Evolutionary conservation across 2,888 invertebrate genomes (phyloP), one percentile per base, ranked within the genome.

Genomic region (Lathronympha strigana): DNA sequence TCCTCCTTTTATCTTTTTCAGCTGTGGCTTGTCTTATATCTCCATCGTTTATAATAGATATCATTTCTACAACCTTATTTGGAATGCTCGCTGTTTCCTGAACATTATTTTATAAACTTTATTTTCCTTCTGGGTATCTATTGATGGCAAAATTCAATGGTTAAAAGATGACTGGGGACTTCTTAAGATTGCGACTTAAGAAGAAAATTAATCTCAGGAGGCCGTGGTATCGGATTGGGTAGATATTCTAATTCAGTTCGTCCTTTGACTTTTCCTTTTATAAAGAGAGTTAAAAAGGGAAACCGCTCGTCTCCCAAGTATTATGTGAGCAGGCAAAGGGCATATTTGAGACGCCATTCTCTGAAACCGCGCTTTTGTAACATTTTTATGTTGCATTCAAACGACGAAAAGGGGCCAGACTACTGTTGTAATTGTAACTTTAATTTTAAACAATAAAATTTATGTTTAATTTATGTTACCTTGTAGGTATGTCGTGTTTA

Each of bases 261-360:
- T 72, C 69, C 66, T 73, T 75, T 72, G 63, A 70, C 66, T 76
- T 79, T 75, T 63, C 71, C 66, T 69, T 68, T 72, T 71, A 73
- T 66, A 73, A 68, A 76, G 73, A 74, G 72, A 67, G 72, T 66
- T 61, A 61, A 73, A 62, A 73, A 72, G 72, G 71, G 63, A 72
- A 75, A 70, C 72, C 73, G 63, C 72, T 71, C 54, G 69, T 69
- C 72, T 60, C 69, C 67, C 72, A 74, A 70, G 74, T 75, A 71
- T 79, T 74, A 76, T 70, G 63, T 61, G 49, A 38, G 60, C 60
- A 49, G 67, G 69, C 57, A 74, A 71, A 64, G 71, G 73, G 73
- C 71, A 70, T 72, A 73, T 71, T 71, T 45, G 69, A 74, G 74
- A 76, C 71, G 74, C 69, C 74, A 76, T 76, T 76, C 71, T 73